Evolutionary conservation across 2,888 invertebrate genomes (phyloP), one percentile per base, ranked within the genome.

Genomic region (Brachyopa scutellaris): DNA sequence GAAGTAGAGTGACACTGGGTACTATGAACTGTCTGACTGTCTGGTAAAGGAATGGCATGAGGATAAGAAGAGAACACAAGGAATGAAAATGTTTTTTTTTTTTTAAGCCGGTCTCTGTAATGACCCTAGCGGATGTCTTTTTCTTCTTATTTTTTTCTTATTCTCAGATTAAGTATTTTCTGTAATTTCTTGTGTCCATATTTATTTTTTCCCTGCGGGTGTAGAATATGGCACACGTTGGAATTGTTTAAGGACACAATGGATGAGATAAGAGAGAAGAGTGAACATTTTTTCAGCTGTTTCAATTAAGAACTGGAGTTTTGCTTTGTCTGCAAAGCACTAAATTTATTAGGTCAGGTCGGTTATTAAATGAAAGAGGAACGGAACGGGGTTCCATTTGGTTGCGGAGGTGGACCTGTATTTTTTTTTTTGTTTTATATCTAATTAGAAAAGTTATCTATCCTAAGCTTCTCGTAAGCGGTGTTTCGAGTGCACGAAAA

Each of bases 291-390:
- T 7, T 80, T 69, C 80, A 76, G 76, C 80, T 80, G 80, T 53
- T 61, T 45, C 19, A 36, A 11, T 49, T 59, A 40, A 51, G 53
- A 62, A 53, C 55, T 49, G 57, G 13, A 47, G 36, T 74, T 51
- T 66, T 77, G 38, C 42, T 70, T 64, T 36, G 64, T 31, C 31
- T 23, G 72, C 15, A 45, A 47, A 47, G 11, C 21, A 17, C 29
- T 21, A n/a, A 38, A 53, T 74, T 80, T 80, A 80, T 76, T 80
- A 69, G 80, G 80, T 80, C 80, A 80, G 80, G 76, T 80, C 76
- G 76, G 80, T 5, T 45, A 49, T 7, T 13, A 6, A 21, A 53
- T 47, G 23, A 19, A 19, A 55, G 21, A 29, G 57, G n/a, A 19
- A 2, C 1, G n/a, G 47, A 1, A 9, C 4, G 6, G n/a, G n/a